Base-by-base conservation (phyloP, 1,140 invertebrate species). In the Choristoneura fumiferana region DNA sequence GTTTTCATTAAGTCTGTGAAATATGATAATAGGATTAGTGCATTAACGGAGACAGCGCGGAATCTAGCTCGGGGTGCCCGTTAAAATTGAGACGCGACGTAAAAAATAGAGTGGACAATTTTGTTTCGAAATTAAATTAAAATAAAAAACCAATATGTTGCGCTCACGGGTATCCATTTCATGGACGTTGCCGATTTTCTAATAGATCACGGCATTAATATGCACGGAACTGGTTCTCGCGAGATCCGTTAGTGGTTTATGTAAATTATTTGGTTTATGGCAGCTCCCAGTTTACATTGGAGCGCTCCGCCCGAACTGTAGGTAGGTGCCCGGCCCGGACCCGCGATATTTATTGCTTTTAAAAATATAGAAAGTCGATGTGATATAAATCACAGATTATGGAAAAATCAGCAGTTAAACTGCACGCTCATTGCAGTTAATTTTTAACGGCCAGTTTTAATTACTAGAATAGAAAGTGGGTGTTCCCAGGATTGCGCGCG, bases 171-270 rank as follows among this genome's bases (percentile, higher is more conserved):
- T 62, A 57, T 72, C 62, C 62, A 67, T 76, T 67, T 62, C 62
- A 67, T 68, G 59, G 55, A 66, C 78, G 62, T 82, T 81, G 80
- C 74, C 79, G 85, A 88, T 86, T 88, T 84, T 88, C 83, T 86
- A 88, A 88, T 86, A 88, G 78, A 86, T 88, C 85, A 88, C 83
- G 64, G 54, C 83, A 88, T 85, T 88, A 84, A 85, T 84, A 82
- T 78, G 67, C 72, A 64, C 39, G 45, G 55, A 74, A 88, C 85
- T 73, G 77, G 85, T 88, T 86, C 68, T 78, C 65, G 70, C 75
- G 78, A 86, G 84, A 87, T 87, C 85, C 85, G 85, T 88, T 88
- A 88, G 79, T 79, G 72, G 83, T 78, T 82, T 87, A 87, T 87
- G 83, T 87, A 81, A 87, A 87, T 87, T 76, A 77, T 80, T 80